Percentiles rank a stretch among this genome's conserved stretches.
Conservation (phyloP, 2,113 vertebrate species). For the Dunckerocampus dactyliophorus region DNA sequence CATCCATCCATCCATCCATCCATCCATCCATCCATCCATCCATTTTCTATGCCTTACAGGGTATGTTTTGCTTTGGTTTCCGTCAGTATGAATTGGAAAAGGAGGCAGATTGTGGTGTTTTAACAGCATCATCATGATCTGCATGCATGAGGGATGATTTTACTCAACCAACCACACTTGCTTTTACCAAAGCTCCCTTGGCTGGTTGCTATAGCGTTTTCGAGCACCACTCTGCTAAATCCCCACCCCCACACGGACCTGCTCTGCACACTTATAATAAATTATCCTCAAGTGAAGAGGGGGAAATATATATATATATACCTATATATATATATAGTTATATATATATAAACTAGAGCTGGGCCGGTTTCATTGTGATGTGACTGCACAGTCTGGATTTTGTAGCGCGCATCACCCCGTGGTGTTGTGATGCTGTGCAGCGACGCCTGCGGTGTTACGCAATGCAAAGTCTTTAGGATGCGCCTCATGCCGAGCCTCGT, state of each 20-base stretch:
- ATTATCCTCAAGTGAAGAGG: slow-evolving; percentile 97
- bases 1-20: too few relatives aligned
- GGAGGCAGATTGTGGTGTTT: slow-evolving; percentile 12
- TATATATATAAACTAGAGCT: slow-evolving; percentile 58
- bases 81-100: too few relatives aligned
- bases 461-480: slow-evolving; percentile 31
- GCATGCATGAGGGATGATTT: slow-evolving; percentile 16
- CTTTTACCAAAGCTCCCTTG: slow-evolving; percentile 69
- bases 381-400: slow-evolving; percentile 44
- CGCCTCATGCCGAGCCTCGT: too few relatives aligned
- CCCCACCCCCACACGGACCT: slow-evolving; percentile 69
- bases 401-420: not conserved
- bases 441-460: slow-evolving; percentile 50
- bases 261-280: slow-evolving; percentile 97
- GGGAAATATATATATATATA: not conserved
- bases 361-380: slow-evolving; percentile 67
- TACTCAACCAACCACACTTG: slow-evolving; percentile 44
- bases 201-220: slow-evolving; percentile 99
- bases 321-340: too few relatives aligned
- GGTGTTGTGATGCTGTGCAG: not conserved
- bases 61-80: too few relatives aligned
- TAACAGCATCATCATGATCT: slow-evolving; percentile 34
- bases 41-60: too few relatives aligned
- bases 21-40: too few relatives aligned
- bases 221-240: slow-evolving; percentile 82